These are phyloP conservation scores for Eciton burchellii DNA, from an alignment of 1,140 invertebrate genomes.

Conservation along the genomic window DNA sequence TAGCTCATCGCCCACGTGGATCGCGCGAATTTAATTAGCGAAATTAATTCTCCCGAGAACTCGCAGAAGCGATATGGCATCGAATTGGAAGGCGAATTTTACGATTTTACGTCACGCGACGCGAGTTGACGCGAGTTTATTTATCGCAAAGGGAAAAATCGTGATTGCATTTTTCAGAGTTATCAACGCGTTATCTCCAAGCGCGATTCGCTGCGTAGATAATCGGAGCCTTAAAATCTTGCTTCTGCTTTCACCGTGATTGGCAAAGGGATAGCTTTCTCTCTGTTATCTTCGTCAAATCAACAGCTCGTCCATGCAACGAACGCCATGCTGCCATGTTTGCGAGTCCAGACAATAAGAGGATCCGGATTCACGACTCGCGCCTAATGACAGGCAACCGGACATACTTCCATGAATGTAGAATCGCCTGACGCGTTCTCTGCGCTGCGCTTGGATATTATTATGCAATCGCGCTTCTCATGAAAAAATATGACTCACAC, in stretches of 20 bases:
- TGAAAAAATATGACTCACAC: slow-evolving; percentile 52
- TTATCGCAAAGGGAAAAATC: no score
- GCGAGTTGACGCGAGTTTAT: not conserved
- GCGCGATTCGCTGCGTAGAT: no score
- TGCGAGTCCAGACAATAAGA: not conserved
- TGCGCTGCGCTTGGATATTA: not conserved
- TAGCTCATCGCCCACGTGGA: not conserved
- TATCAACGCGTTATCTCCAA: no score
- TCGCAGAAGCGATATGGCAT: not conserved
- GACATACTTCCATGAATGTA: not conserved
- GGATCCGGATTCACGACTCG: not conserved
- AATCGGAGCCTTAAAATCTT: no score
- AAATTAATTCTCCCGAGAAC: not conserved
- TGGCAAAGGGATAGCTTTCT: not conserved
- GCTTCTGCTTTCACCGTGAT: no score
- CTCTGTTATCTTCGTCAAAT: no score
- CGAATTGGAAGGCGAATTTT: not conserved
- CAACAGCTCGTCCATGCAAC: no score
- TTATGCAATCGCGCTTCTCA: slow-evolving; percentile 32
- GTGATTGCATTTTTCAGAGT: no score
- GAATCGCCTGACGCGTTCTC: not conserved
- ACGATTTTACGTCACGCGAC: not conserved
- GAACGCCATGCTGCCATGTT: not conserved
- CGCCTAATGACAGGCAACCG: not conserved
- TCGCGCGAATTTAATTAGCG: not conserved